A percentile compares a stretch with the other conserved stretches of the same genome.
Conservation (phyloP, 2,797 vertebrate genomes). For the Antrozous pallidus region DNA sequence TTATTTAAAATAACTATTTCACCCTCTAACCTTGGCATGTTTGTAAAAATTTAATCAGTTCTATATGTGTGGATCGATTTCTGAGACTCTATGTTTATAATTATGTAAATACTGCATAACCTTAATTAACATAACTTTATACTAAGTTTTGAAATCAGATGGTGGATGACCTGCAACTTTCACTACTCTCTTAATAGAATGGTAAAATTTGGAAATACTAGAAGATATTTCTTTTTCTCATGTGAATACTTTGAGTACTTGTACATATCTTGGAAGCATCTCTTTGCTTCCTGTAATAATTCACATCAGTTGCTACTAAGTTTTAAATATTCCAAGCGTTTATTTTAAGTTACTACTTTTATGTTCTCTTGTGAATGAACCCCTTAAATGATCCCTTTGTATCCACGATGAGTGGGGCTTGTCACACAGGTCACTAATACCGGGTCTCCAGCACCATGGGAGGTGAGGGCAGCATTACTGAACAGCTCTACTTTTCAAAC, state of each 20-base stretch:
- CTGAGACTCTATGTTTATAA: not conserved
- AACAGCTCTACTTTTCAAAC: slow-evolving; percentile 26
- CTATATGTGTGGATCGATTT: not conserved
- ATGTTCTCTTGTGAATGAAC: slow-evolving; percentile 21
- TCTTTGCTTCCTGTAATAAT: slow-evolving; percentile 24
- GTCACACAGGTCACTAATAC: not conserved
- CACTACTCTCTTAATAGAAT: not conserved
- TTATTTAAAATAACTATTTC: not conserved
- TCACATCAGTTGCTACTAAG: slow-evolving; percentile 18
- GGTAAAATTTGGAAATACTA: slow-evolving; percentile 13
- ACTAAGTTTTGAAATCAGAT: slow-evolving; percentile 26
- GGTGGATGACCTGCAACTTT: not conserved
- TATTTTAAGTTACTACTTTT: slow-evolving; percentile 31
- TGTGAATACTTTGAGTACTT: not conserved
- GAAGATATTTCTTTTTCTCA: not conserved
- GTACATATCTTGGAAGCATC: not conserved
- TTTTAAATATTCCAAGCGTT: slow-evolving; percentile 32
- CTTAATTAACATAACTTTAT: slow-evolving; percentile 31
- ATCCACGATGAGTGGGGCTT: not conserved
- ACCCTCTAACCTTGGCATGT: not conserved
- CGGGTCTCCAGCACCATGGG: not conserved
- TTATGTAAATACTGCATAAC: slow-evolving; percentile 9
- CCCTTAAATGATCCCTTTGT: not conserved
- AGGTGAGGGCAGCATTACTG: not conserved
- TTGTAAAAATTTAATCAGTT: slow-evolving; percentile 16